These are phyloP conservation scores for Strigamia maritima DNA, from an alignment of 2,888 invertebrate genomes.

Conservation along the genomic window DNA sequence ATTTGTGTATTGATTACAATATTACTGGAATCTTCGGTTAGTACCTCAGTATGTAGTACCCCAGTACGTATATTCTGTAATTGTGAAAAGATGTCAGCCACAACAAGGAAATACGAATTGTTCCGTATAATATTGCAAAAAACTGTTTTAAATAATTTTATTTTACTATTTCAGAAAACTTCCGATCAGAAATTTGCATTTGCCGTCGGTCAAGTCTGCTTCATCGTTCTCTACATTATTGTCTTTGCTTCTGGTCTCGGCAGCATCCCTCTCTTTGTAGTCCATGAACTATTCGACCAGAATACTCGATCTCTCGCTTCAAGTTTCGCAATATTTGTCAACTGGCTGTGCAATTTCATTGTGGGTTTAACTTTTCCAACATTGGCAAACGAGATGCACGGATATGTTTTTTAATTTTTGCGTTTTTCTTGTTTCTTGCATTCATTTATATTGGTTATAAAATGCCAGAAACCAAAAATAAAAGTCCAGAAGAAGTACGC, in stretches of 20 bases:
- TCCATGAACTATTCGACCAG: constrained; percentile 53
- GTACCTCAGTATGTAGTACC: not conserved
- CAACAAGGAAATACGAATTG: too few relatives aligned
- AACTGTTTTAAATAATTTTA: too few relatives aligned
- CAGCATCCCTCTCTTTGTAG: constrained; percentile 57
- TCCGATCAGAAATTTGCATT: not conserved
- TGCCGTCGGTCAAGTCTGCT: not conserved
- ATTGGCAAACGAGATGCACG: not conserved
- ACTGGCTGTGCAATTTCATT: constrained; percentile 51
- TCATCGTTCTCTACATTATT: constrained; percentile 75
- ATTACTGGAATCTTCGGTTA: not conserved
- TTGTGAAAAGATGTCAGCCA: too few relatives aligned
- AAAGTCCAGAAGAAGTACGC: not conserved
- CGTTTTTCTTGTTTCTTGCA: not conserved
- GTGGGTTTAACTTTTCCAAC: constrained; percentile 50
- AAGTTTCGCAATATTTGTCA: constrained; percentile 53
- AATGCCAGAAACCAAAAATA: constrained; percentile 35
- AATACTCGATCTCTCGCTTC: constrained; percentile 56
- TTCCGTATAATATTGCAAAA: too few relatives aligned
- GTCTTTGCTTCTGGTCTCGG: constrained; percentile 85
- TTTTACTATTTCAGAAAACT: too few relatives aligned
- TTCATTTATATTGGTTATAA: not conserved
- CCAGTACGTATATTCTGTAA: too few relatives aligned
- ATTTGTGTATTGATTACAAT: not conserved
- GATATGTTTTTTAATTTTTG: constrained; percentile 27